Percentiles rank a stretch among this genome's conserved stretches.
Conservation (phyloP, 2,113 vertebrate species). For the Etia nguti region DNA sequence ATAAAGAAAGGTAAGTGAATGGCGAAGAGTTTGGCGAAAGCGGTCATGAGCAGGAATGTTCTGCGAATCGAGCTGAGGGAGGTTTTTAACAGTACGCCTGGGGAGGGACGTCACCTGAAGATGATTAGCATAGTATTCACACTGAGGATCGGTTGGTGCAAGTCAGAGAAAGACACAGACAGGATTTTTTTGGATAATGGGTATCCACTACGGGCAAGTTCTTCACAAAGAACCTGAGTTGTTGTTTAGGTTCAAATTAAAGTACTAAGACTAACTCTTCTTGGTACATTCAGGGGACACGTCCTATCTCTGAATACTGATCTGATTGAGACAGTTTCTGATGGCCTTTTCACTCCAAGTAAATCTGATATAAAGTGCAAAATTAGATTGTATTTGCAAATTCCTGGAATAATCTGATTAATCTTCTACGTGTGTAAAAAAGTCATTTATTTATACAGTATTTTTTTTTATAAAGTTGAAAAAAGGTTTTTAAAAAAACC, state of each 20-base stretch:
- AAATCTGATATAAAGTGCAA: slow-evolving; percentile 75
- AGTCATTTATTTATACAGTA: slow-evolving; percentile 71
- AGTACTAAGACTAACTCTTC: slow-evolving; percentile 18
- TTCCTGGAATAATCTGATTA: slow-evolving; percentile 71
- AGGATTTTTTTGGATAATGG: neutral
- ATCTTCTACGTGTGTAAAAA: slow-evolving; percentile 65
- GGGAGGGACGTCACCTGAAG: slow-evolving; percentile 59
- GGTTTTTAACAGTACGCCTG: slow-evolving; percentile 7
- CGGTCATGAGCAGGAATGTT: slow-evolving; percentile 60
- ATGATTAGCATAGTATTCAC: slow-evolving; percentile 60
- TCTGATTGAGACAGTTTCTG: slow-evolving; percentile 27
- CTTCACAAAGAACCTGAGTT: slow-evolving; percentile 61
- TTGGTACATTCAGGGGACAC: slow-evolving; percentile 65
- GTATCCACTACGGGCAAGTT: slow-evolving; percentile 31
- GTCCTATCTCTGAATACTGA: slow-evolving; percentile 6
- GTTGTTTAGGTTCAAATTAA: slow-evolving; percentile 1
- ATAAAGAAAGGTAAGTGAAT: neutral
- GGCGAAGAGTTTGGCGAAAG: neutral
- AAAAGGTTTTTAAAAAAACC: slow-evolving; percentile 63
- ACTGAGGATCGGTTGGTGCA: slow-evolving; percentile 43
- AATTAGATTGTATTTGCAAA: slow-evolving; percentile 80
- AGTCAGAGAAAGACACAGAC: neutral
- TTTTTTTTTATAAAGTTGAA: slow-evolving; percentile 65
- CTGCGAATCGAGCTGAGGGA: slow-evolving; percentile 51
- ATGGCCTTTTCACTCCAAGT: slow-evolving; percentile 66